Base-by-base conservation (phyloP, 2,888 invertebrate species). In the Volucella inanis region DNA sequence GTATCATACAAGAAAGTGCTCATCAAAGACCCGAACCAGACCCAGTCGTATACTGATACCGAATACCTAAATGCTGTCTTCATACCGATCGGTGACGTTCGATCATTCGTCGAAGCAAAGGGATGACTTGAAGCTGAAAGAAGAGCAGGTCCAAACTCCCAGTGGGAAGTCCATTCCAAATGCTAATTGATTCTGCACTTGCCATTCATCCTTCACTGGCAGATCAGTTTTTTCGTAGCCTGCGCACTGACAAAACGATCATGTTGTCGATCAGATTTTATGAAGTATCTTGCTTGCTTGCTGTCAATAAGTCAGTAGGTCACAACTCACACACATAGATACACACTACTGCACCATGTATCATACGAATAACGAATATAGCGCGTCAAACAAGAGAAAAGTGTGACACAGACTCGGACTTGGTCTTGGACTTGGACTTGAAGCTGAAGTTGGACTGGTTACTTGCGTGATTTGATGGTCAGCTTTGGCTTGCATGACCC, bases 291-390 rank as follows among this genome's bases (percentile, higher is more conserved):
- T 71, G 75, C 71, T 84, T 84, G 67, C 38, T 70, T 39, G 47
- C 80, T 79, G 45, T 65, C 74, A 80, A 84, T 80, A 76, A 84
- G 80, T 84, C 84, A 84, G 84, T 84, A 80, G 84, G 84, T 80
- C 84, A 79, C 64, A 70, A 31, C n/a, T 18, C 49, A 64, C 65
- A 39, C 52, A 70, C 64, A 49, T 38, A 41, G 10, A 72, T 43
- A 68, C 79, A 71, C 31, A 49, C 50, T 49, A 41, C 49, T 78
- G 78, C 82, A 78, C 82, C 78, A 72, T 62, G 82, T 78, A n/a
- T n/a, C n/a, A n/a, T n/a, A 31, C 31, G 31, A 31, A 31, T 31
- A 31, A 31, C 31, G 31, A 31, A 31, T 31, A 22, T 57, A 71
- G 75, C 31, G 70, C 78, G 72, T 43, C 38, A 68, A 67, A 50